phyloP scores from a whole-genome alignment of 2,888 invertebrate species.

The Agapostemon virescens region DNA sequence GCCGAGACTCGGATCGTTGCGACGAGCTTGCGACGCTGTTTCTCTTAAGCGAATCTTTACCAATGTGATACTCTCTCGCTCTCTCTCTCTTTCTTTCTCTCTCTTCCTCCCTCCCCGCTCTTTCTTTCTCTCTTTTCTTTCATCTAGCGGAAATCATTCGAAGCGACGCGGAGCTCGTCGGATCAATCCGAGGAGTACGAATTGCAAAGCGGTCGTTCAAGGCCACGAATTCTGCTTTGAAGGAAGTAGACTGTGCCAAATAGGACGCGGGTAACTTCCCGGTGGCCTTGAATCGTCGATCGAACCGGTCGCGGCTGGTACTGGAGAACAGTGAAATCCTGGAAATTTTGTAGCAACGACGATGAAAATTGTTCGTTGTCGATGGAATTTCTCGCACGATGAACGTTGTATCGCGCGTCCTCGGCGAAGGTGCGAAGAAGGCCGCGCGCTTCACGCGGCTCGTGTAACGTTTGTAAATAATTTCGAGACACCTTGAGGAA shows the following conservation, averaged over 20 bases:
- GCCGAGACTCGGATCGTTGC: not conserved
- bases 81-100: not conserved
- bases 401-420: constrained; percentile 11
- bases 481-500: constrained; percentile 46
- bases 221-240: not conserved
- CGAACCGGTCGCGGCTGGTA: not conserved
- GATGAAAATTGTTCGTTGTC: not conserved
- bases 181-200: not conserved
- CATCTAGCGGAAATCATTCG: not conserved
- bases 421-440: constrained; percentile 5
- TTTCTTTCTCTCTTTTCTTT: not conserved
- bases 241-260: constrained; percentile 2
- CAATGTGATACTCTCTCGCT: not conserved
- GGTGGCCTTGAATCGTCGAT: constrained; percentile 3
- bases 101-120: too few species aligned
- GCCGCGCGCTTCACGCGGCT: constrained; percentile 31
- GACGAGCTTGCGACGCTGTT: not conserved
- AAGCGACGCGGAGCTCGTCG: not conserved
- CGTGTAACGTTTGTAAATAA: constrained; percentile 55
- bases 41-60: constrained; percentile 1
- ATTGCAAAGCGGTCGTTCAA: not conserved
- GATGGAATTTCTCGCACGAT: not conserved
- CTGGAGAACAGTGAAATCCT: not conserved
- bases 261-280: not conserved
- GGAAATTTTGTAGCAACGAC: not conserved